A percentile compares a stretch with the other conserved stretches of the same genome.
Evolutionary conservation across 2,797 vertebrate genomes (phyloP).

Genomic region (Dicrostonyx torquatus): DNA sequence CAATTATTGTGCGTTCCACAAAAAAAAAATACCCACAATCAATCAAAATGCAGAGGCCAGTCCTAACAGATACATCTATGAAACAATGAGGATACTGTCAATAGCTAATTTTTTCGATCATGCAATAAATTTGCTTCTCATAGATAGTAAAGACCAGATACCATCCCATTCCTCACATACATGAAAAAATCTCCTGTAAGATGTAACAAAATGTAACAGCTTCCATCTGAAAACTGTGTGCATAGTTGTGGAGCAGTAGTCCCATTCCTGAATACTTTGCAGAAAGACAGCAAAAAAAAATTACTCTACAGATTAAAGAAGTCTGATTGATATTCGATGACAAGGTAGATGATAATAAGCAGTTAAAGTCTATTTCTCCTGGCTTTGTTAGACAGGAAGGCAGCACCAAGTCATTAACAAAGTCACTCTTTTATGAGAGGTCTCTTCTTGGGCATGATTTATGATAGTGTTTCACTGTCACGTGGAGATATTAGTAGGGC

Average conservation of each 20-base stretch:
- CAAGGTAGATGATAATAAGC: background rate
- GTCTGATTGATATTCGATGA: background rate
- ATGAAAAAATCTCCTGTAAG: background rate
- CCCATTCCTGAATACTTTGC: background rate
- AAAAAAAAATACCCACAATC: too few species aligned
- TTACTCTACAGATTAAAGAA: background rate
- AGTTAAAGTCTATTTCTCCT: background rate
- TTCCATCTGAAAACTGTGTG: background rate
- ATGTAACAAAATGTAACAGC: background rate
- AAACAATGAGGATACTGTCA: background rate
- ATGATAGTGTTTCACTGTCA: background rate
- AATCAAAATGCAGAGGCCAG: background rate
- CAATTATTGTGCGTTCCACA: background rate
- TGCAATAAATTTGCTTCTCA: constrained; percentile 13
- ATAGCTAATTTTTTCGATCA: background rate
- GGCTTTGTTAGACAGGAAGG: background rate
- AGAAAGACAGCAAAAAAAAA: background rate
- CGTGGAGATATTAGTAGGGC: background rate
- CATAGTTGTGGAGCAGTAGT: background rate
- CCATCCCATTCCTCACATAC: background rate
- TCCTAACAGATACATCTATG: background rate
- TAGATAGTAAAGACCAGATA: background rate
- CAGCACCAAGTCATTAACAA: background rate
- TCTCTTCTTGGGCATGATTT: background rate
- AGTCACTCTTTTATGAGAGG: background rate